phyloP scores from a whole-genome alignment of 2,888 invertebrate species.

The Melanchra persicariae region DNA sequence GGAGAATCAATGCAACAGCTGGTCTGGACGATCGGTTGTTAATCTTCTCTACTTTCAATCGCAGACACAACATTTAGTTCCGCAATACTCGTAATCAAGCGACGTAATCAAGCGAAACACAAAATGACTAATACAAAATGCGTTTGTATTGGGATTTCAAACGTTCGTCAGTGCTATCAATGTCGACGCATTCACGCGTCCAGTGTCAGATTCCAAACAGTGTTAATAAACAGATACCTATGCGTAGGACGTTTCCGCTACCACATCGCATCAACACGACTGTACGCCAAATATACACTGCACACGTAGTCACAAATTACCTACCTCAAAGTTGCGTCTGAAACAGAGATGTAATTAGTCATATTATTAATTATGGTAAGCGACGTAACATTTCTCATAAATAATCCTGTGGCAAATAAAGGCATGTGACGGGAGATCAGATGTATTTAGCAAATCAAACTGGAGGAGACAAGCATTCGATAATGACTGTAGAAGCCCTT shows the following conservation, averaged over 20 bases:
- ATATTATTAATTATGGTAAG: conserved; percentile 55
- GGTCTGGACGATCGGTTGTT: conserved; percentile 51
- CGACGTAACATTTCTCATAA: conserved; percentile 35
- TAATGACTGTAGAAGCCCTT: conserved; percentile 29
- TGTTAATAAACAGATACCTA: conserved; percentile 72
- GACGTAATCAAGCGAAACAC: conserved; percentile 58
- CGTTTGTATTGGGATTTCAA: conserved; percentile 59
- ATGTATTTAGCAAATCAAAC: conserved; percentile 4
- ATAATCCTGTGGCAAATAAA: conserved; percentile 43
- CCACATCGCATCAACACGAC: conserved; percentile 67
- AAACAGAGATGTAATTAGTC: conserved; percentile 60
- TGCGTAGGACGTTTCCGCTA: conserved; percentile 79
- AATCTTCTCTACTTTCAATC: conserved; percentile 40
- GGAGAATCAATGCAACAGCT: conserved; percentile 60
- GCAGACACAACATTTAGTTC: conserved; percentile 61
- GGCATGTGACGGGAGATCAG: conserved; percentile 20
- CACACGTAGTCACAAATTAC: conserved; percentile 62
- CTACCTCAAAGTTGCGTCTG: conserved; percentile 52
- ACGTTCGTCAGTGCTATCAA: conserved; percentile 61
- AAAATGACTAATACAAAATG: conserved; percentile 61
- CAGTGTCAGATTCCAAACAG: conserved; percentile 74
- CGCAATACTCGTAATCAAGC: conserved; percentile 54
- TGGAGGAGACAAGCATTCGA: conserved; percentile 33
- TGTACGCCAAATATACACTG: conserved; percentile 70
- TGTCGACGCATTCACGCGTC: conserved; percentile 64